Evolutionary conservation across 1,140 invertebrate species (phyloP), one percentile per base, ranked within the genome.

Genomic region (Aphaenogaster floridana): DNA sequence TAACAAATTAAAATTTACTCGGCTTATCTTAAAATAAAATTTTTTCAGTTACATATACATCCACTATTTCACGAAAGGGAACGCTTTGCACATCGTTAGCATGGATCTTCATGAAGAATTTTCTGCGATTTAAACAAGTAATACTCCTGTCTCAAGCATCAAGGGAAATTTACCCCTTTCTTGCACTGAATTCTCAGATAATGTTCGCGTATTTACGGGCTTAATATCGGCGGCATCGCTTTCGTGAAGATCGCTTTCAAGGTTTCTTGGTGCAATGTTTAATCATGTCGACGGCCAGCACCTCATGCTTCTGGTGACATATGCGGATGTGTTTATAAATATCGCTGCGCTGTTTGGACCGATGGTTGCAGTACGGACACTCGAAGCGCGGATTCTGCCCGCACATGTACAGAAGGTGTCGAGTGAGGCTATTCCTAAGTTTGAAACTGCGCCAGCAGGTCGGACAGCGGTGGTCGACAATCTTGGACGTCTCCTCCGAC

Each of bases 301-400:
- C 3, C 6, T 76, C 34, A 17, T 17, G 2, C 4, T 17, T 59
- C 13, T 79, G 15, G 11, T 36, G 34, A 50, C 8, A 36, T 3
- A 0, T 28, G 11, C 28, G n/a, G 39, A 93, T 89, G 54, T 94
- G 92, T 3, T 77, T 77, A 69, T 91, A 90, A 36, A 93, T 52
- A 61, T 93, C 91, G 45, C 77, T 89, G 34, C 83, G 88, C 39
- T 92, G 86, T 50, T 94, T 94, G 36, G 92, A 93, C 8, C 90
- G 90, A 50, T 95, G 92, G 36, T 83, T 72, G 81, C 95, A 96
- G 76, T 93, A 89, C 4, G 94, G 94, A 89, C 96, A 96, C 86
- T 28, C 3, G n/a, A 96, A 95, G 71, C 95, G 91, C 7, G 96
- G 95, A 76, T 96, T 95, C 48, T 96, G 94, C 5, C 95, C 95